A percentile compares a stretch with the other conserved stretches of the same genome.
These are phyloP conservation scores for Brachyistius frenatus DNA, from an alignment of 2,113 vertebrate species.

Conservation along the genomic window DNA sequence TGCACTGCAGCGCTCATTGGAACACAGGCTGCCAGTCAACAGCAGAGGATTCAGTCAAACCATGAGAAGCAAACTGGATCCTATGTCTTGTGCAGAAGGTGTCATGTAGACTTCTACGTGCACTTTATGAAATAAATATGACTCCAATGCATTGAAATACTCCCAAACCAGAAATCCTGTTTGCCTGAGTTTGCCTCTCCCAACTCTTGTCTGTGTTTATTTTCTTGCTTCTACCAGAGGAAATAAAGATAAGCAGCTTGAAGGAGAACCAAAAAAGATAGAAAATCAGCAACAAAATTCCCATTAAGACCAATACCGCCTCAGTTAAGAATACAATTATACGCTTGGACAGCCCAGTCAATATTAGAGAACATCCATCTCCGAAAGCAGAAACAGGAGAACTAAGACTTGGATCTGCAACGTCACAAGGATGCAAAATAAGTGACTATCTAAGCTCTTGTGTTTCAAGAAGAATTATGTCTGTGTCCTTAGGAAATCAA, in stretches of 20 bases:
- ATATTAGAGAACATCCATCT: conserved; percentile 52
- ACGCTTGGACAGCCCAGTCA: conserved; percentile 40
- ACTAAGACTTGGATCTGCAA: conserved; percentile 28
- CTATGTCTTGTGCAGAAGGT: background rate
- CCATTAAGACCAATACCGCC: conserved; percentile 5
- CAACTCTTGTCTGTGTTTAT: conserved; percentile 4
- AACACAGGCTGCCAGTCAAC: conserved; percentile 30
- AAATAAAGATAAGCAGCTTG: conserved; percentile 23
- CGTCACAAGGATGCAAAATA: conserved; percentile 43
- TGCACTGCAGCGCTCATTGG: background rate
- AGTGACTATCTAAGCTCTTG: conserved; percentile 22
- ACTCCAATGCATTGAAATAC: background rate
- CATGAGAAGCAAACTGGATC: conserved; percentile 11
- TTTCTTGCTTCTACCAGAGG: background rate
- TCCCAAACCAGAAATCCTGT: conserved; percentile 6
- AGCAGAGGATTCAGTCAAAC: conserved; percentile 21
- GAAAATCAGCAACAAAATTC: conserved; percentile 31
- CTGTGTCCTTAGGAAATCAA: conserved; percentile 47
- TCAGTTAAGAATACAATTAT: conserved; percentile 54
- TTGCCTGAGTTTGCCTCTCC: conserved; percentile 13
- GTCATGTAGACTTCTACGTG: conserved; percentile 9
- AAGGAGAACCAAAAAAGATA: conserved; percentile 6
- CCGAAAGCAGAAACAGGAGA: conserved; percentile 23
- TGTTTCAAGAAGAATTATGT: conserved; percentile 44
- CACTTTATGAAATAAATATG: conserved; percentile 10